Base-by-base conservation (phyloP, 2,797 vertebrate species). In the Ara ararauna region DNA sequence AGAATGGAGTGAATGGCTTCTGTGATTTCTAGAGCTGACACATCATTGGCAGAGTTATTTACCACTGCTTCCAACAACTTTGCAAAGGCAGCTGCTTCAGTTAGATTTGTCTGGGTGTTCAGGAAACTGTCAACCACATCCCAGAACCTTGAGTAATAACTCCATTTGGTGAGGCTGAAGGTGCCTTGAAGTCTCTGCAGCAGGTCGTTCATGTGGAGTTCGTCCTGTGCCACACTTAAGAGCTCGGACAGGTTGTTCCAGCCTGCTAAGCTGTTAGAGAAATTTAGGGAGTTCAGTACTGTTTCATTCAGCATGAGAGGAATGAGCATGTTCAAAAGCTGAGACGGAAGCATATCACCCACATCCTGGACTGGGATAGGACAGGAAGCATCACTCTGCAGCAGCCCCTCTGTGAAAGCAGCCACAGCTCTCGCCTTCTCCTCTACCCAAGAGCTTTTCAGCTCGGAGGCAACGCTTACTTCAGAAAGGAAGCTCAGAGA, bases 401-500 rank as follows among this genome's bases (percentile, higher is more conserved):
- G 77, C 71, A 97, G 62, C 8, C 44, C 73, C 48, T 89, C 87
- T 0, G 70, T 38, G 30, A 96, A 10, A 58, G 73, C 78, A 17
- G 50, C 34, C 83, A 97, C 36, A 73, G 85, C 92, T 48, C 83
- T 73, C 1, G 2, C 34, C 42, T 92, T 91, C 78, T 95, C 86
- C 85, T 95, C 53, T 2, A 98, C 81, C 93, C 97, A 96, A 2
- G 94, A 73, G 60, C 68, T 91, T 17, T 94, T 86, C 65, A 72
- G 61, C 45, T 83, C 32, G 0, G 94, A 96, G 4, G 94, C 9
- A 7, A 62, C 14, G 66, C 91, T 80, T 53, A 97, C 29, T 72
- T 85, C 54, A 48, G 96, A 93, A 82, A 97, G 93, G 42, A 97
- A 47, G 32, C 58, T 65, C 80, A 95, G 74, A 45, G 96, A 92